Evolutionary conservation across 2,888 invertebrate species (phyloP).

Genomic region (Acleris literana): DNA sequence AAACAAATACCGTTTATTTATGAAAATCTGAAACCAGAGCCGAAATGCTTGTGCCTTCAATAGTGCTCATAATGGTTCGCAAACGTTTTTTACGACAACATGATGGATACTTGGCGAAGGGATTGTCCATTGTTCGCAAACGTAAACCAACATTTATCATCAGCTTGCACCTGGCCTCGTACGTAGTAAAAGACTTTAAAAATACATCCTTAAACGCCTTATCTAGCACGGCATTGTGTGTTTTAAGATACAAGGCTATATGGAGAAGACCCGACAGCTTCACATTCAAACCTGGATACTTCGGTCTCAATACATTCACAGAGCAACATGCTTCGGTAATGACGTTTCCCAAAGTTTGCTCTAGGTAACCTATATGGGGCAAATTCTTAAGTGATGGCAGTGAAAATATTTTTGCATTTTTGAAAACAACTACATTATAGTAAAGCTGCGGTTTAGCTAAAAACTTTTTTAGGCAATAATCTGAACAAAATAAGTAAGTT

Average conservation of each 20-base stretch:
- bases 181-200: conserved; percentile 59
- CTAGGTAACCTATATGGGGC: conserved; percentile 84
- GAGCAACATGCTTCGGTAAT: conserved; percentile 81
- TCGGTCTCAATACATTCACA: conserved; percentile 80
- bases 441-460: conserved; percentile 77
- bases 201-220: conserved; percentile 58
- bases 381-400: conserved; percentile 72
- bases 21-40: background rate
- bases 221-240: conserved; percentile 66
- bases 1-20: background rate
- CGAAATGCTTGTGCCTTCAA: conserved; percentile 28
- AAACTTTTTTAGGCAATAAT: conserved; percentile 79
- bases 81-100: conserved; percentile 49
- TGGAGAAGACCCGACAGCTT: conserved; percentile 79
- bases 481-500: conserved; percentile 83
- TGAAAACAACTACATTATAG: conserved; percentile 72
- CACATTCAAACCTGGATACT: conserved; percentile 83
- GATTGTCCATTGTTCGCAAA: conserved; percentile 82
- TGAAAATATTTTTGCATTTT: conserved; percentile 61
- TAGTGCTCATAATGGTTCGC: conserved; percentile 42
- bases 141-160: conserved; percentile 65
- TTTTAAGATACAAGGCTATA: conserved; percentile 84
- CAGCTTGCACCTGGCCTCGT: conserved; percentile 65
- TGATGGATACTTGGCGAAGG: conserved; percentile 76
- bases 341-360: conserved; percentile 82